phyloP scores from a whole-genome alignment of 2,888 invertebrate species.

The Sclerodermus sp. region DNA sequence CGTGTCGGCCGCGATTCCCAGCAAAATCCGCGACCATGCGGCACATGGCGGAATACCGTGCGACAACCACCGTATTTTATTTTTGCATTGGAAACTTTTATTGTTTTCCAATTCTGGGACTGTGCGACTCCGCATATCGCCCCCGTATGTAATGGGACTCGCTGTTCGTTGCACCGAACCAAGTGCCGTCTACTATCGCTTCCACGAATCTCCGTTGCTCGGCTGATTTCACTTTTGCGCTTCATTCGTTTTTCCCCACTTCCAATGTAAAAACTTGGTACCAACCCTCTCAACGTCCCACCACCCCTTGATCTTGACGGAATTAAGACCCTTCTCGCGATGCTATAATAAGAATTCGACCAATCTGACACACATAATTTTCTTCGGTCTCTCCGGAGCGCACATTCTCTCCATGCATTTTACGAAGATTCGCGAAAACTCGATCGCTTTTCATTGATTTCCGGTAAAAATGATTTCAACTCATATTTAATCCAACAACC shows the following conservation, averaged over 20 bases:
- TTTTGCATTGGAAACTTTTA: conserved; percentile 32
- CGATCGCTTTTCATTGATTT: too few species aligned
- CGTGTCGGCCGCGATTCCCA: conserved; percentile 4
- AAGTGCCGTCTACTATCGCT: conserved; percentile 2
- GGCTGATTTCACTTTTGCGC: conserved; percentile 15
- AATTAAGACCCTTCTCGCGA: too few species aligned
- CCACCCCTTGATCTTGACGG: too few species aligned
- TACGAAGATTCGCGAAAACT: too few species aligned
- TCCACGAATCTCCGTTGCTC: conserved; percentile 15
- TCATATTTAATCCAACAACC: too few species aligned
- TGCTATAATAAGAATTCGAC: too few species aligned
- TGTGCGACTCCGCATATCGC: conserved; percentile 8
- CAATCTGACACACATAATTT: too few species aligned
- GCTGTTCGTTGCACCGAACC: conserved; percentile 12
- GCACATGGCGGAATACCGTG: neutral
- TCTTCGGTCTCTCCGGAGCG: too few species aligned
- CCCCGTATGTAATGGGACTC: conserved; percentile 11
- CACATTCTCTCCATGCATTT: too few species aligned
- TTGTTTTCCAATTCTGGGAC: conserved; percentile 34
- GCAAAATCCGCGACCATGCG: neutral
- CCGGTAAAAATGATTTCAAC: too few species aligned
- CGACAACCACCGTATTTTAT: conserved; percentile 13
- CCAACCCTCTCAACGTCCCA: too few species aligned
- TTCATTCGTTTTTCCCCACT: conserved; percentile 10
- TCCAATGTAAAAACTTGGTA: neutral